Percentiles rank a stretch among this genome's conserved stretches.
Evolutionary conservation across 2,888 invertebrate genomes (phyloP).

Genomic region (Apantesis nais): DNA sequence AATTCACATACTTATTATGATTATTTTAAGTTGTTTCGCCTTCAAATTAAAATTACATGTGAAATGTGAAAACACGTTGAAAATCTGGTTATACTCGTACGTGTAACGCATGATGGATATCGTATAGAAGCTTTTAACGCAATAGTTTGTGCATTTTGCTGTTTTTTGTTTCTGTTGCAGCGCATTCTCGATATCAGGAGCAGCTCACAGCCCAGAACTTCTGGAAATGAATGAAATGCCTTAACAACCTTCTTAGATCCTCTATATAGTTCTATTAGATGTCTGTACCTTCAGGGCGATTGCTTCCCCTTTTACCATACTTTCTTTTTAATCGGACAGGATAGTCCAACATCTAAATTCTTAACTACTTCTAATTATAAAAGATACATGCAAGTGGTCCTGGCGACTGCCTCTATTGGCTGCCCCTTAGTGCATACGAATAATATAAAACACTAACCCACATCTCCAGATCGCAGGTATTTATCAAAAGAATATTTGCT

Average conservation of each 20-base stretch:
- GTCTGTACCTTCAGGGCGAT: conserved; percentile 29
- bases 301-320: conserved; percentile 15
- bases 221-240: conserved; percentile 68
- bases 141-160: conserved; percentile 80
- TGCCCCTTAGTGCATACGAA: conserved; percentile 22
- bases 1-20: conserved; percentile 20
- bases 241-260: conserved; percentile 47
- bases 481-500: conserved; percentile 50
- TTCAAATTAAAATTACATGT: conserved; percentile 23
- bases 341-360: conserved; percentile 20
- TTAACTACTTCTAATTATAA: conserved; percentile 40
- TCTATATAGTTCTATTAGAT: conserved; percentile 38
- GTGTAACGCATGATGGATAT: conserved; percentile 60
- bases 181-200: conserved; percentile 73
- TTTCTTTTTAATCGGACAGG: conserved; percentile 22
- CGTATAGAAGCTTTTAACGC: conserved; percentile 63
- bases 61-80: conserved; percentile 46
- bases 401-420: conserved; percentile 17
- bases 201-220: conserved; percentile 69
- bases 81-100: conserved; percentile 13
- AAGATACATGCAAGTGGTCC: conserved; percentile 42
- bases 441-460: conserved; percentile 55
- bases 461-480: conserved; percentile 76
- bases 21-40: conserved; percentile 19
- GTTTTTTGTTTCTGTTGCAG: conserved; percentile 83